Conservation (phyloP, 2,113 vertebrate genomes). For the Harpagus bidentatus region DNA sequence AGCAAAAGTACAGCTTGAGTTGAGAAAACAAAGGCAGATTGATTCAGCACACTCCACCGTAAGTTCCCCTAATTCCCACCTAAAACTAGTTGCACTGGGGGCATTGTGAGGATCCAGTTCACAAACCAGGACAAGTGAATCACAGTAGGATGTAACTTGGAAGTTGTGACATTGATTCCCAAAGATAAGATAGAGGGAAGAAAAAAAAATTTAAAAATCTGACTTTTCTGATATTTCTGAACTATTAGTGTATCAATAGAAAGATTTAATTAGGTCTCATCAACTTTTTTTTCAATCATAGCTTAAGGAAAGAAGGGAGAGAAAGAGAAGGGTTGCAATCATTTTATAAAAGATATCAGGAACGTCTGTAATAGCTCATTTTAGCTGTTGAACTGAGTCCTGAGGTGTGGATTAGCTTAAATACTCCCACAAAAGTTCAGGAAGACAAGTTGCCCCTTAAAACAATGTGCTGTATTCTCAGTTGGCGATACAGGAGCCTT, state of each 20-base stretch:
- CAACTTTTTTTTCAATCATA: background rate
- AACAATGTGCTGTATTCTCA: background rate
- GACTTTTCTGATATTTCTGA: background rate
- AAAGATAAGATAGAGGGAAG: background rate
- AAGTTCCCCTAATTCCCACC: background rate
- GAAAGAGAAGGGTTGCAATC: background rate
- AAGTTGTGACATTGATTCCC: background rate
- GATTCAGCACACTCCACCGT: background rate
- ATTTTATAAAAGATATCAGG: background rate
- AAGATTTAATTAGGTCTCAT: background rate
- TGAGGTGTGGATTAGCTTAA: background rate
- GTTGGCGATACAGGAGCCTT: background rate
- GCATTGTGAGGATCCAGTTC: background rate
- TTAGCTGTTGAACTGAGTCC: background rate
- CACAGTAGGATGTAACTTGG: background rate
- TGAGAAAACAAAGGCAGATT: background rate
- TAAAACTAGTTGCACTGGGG: background rate
- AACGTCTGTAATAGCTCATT: background rate
- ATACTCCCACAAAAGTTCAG: background rate
- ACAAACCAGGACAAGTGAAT: background rate
- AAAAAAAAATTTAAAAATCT: background rate
- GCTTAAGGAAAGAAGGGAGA: background rate
- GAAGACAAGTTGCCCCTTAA: background rate
- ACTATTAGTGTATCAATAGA: background rate
- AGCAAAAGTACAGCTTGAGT: rapidly evolving